These are phyloP conservation scores for Drosophila aff. DNA, from an alignment of 1,140 invertebrate species.

Conservation along the genomic window DNA sequence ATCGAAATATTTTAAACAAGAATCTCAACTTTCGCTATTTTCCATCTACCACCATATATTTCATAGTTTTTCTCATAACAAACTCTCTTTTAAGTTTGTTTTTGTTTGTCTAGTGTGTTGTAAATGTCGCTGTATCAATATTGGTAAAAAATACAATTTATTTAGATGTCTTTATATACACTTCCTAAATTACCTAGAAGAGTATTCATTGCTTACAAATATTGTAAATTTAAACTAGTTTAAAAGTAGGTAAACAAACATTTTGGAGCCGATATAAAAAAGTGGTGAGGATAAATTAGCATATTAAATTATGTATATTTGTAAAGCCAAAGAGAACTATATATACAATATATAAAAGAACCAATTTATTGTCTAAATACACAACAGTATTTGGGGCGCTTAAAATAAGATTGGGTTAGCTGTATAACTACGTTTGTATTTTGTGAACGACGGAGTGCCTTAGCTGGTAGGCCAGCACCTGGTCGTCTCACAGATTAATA, in stretches of 20 bases:
- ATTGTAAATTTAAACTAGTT: constrained; percentile 44
- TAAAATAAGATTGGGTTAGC: background rate
- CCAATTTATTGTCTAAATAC: constrained; percentile 74
- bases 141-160: constrained; percentile 75
- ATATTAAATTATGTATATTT: constrained; percentile 43
- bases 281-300: constrained; percentile 35
- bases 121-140: constrained; percentile 7
- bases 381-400: constrained; percentile 67
- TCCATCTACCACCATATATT: background rate
- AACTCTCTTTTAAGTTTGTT: constrained; percentile 16
- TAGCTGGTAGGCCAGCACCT: background rate
- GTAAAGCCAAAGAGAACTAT: constrained; percentile 50
- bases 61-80: background rate
- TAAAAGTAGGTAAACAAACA: constrained; percentile 34
- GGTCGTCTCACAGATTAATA: constrained; percentile 26
- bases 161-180: constrained; percentile 50
- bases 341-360: constrained; percentile 50
- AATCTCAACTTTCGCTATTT: background rate
- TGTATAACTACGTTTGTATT: constrained; percentile 20
- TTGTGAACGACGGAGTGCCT: background rate
- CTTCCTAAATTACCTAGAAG: constrained; percentile 16
- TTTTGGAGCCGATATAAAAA: constrained; percentile 35
- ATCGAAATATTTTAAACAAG: constrained; percentile 8
- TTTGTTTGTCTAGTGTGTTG: constrained; percentile 19
- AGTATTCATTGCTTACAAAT: constrained; percentile 40